Evolutionary conservation across 2,113 vertebrate species (phyloP).

Genomic region (Rhombomys opimus): DNA sequence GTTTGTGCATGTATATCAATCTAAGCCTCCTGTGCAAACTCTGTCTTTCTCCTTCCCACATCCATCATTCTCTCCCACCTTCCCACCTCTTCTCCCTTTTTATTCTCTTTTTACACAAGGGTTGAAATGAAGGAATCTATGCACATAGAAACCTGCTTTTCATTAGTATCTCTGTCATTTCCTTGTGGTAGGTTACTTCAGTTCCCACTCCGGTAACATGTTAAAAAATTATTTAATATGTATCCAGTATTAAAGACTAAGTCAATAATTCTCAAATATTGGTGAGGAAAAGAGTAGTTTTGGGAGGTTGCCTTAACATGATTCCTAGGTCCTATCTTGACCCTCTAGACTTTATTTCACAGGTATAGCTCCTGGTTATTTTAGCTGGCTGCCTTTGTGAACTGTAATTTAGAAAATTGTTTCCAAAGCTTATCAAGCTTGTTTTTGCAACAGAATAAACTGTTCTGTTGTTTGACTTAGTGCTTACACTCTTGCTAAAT

Average conservation of each 20-base stretch:
- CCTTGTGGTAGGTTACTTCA: background rate
- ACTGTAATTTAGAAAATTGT: conserved; percentile 9
- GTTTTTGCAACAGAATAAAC: background rate
- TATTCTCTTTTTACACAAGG: background rate
- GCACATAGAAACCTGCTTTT: background rate
- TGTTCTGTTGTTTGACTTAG: background rate
- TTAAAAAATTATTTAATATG: background rate
- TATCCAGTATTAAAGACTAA: too few species aligned
- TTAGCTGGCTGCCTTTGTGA: background rate
- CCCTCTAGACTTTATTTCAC: background rate
- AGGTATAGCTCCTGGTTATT: background rate
- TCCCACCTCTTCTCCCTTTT: too few species aligned
- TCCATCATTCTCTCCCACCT: background rate
- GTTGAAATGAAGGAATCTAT: background rate
- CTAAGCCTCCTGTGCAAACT: background rate
- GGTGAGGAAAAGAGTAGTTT: background rate
- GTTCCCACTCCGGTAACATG: background rate
- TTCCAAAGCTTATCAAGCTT: background rate
- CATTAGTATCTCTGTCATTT: background rate
- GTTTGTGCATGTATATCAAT: too few species aligned
- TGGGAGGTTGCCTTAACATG: background rate
- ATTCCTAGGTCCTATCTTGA: background rate
- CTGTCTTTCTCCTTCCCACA: background rate
- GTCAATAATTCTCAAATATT: background rate
- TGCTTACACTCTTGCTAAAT: background rate